Conservation (phyloP, 92 coral and sea anemone genomes). For the Porites divaricata region DNA sequence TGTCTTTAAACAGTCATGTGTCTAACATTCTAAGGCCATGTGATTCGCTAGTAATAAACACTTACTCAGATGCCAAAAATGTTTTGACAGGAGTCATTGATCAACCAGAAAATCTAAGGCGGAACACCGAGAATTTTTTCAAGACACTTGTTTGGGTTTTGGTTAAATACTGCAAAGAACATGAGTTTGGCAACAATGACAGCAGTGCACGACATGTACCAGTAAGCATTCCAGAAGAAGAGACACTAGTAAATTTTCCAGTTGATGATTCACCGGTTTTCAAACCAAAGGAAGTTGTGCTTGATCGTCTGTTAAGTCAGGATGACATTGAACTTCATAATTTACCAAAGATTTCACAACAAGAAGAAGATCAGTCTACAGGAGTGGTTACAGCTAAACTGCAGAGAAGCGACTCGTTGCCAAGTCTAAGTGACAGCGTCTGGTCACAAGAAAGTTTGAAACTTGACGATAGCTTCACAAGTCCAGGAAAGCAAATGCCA, state of each 20-base stretch:
- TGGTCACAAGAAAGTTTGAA: conserved; percentile 87
- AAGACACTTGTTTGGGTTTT: conserved; percentile 93
- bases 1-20: conserved; percentile 69
- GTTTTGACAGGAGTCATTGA: conserved; percentile 96
- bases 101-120: conserved; percentile 87
- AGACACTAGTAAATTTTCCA: neutral
- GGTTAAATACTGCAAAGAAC: conserved; percentile 67
- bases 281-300: conserved; percentile 28
- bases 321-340: conserved; percentile 58
- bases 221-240: conserved; percentile 11
- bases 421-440: conserved; percentile 81
- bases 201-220: neutral
- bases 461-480: conserved; percentile 48
- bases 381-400: conserved; percentile 12
- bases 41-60: conserved; percentile 68
- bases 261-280: conserved; percentile 6
- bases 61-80: conserved; percentile 94
- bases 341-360: neutral
- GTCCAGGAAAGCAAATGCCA: conserved; percentile 32
- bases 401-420: conserved; percentile 79
- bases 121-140: conserved; percentile 84
- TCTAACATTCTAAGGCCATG: conserved; percentile 78
- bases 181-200: conserved; percentile 16
- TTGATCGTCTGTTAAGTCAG: conserved; percentile 50
- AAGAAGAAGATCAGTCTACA: conserved; percentile 5